Evolutionary conservation across 1,140 invertebrate genomes (phyloP), one percentile per base, ranked within the genome.

Genomic region (Temnothorax nylanderi): DNA sequence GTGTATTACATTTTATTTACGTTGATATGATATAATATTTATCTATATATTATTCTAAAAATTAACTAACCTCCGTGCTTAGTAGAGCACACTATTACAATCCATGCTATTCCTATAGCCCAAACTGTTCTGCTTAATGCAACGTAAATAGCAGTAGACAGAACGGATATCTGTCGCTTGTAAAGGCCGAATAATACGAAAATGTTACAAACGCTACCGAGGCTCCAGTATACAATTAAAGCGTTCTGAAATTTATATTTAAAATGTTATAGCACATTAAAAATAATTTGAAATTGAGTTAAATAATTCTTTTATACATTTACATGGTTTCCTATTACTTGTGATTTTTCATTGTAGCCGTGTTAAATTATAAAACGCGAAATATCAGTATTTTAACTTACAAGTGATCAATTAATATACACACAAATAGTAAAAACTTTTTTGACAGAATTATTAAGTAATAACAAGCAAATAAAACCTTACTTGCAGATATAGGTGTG

Each of bases 41-140:
- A 64, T 65, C 13, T 58, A 65, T 56, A 64, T 64, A 54, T 78
- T 41, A 58, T 85, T 26, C 26, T 26, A 26, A 85, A 75, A n/a
- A 34, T 58, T 13, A 44, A 88, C 44, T 26, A 34, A 85, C 74
- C 72, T 85, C 58, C 82, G 16, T 85, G 47, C 5, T 85, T 78
- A 44, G 96, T 96, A 64, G 88, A 91, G 78, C 96, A 96, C 13
- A 95, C 96, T 16, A 96, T 92, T n/a, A 95, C 65, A 8, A 96
- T 58, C 96, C 96, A 96, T 44, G 94, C 93, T 13, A 96, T 88
- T 5, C 95, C 95, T 8, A 96, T 34, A 18, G 93, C 95, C 96
- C 96, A 96, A n/a, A 93, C 54, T 5, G 95, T 94, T 90, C 95
- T 94, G 54, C 94, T 93, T 11, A 96, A 76, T 0, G 92, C 92